Conservation (phyloP, 1,140 invertebrate species). For the Riptortus pedestris region DNA sequence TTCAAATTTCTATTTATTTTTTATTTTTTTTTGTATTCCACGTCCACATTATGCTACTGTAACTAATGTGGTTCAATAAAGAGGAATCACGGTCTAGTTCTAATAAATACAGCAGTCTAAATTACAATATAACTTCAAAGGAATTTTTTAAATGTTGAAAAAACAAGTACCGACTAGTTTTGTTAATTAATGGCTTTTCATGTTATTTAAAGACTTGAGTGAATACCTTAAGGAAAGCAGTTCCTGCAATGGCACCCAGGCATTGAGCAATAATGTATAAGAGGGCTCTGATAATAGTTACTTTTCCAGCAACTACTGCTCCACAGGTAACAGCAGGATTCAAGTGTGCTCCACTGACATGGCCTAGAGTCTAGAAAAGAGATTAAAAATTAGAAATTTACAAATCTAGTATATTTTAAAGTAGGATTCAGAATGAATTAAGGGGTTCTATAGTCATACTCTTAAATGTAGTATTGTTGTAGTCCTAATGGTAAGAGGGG, state of each 20-base stretch:
- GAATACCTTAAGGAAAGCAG: constrained; percentile 50
- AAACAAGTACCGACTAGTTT: too few species aligned
- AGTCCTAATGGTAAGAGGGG: too few species aligned
- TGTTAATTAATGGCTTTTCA: background rate
- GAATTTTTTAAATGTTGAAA: too few species aligned
- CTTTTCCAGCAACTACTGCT: constrained; percentile 64
- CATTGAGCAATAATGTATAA: constrained; percentile 77
- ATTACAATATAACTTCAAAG: too few species aligned
- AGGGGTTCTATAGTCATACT: too few species aligned
- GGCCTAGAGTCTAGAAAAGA: constrained; percentile 56
- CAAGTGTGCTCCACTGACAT: constrained; percentile 81
- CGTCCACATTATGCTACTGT: too few species aligned
- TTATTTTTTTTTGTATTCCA: too few species aligned
- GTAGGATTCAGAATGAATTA: background rate
- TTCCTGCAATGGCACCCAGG: constrained; percentile 72
- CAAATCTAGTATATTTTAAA: background rate
- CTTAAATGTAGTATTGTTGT: too few species aligned
- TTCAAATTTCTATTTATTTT: too few species aligned
- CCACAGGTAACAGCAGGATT: constrained; percentile 82
- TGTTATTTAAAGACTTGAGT: background rate
- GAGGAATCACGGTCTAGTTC: too few species aligned
- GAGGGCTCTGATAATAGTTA: constrained; percentile 59
- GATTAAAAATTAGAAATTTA: background rate
- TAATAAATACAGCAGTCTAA: too few species aligned
- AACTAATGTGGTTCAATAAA: too few species aligned